Percentiles rank a stretch among this genome's conserved stretches.
Conservation (phyloP, 1,140 invertebrate genomes). For the Psilanteris sp. region DNA sequence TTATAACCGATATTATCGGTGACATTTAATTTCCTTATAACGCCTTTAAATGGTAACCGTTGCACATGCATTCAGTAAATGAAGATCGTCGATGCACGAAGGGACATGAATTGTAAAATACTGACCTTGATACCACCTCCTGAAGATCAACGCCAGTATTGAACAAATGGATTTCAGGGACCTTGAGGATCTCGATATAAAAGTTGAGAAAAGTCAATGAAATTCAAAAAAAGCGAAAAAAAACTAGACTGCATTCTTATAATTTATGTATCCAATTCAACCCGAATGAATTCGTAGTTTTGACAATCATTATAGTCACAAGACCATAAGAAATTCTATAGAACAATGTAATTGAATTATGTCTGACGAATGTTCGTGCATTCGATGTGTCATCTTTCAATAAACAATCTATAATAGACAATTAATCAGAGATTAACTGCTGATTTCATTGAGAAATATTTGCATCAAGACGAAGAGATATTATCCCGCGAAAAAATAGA, state of each 20-base stretch:
- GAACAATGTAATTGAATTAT: background rate
- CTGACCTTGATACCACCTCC: conserved; percentile 61
- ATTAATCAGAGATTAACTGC: background rate
- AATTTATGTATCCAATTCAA: background rate
- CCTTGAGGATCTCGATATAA: conserved; percentile 29
- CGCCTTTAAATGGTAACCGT: conserved; percentile 11
- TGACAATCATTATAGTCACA: conserved; percentile 1
- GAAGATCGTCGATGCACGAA: conserved; percentile 49
- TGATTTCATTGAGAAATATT: too few species aligned
- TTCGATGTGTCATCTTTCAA: background rate
- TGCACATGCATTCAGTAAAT: conserved; percentile 46
- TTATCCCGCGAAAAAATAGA: too few species aligned
- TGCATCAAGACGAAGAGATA: too few species aligned
- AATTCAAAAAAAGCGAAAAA: conserved; percentile 3
- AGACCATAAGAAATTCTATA: too few species aligned
- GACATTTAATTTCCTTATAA: too few species aligned
- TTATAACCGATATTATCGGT: too few species aligned
- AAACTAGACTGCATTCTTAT: background rate
- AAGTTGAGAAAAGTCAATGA: conserved; percentile 30
- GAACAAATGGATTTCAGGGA: conserved; percentile 38
- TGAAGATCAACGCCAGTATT: conserved; percentile 46
- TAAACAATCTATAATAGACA: background rate
- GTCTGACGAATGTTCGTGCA: background rate
- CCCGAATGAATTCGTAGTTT: background rate
- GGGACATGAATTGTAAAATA: conserved; percentile 59